phyloP scores from a whole-genome alignment of 2,113 vertebrate genomes.

The Podarcis cretensis region DNA sequence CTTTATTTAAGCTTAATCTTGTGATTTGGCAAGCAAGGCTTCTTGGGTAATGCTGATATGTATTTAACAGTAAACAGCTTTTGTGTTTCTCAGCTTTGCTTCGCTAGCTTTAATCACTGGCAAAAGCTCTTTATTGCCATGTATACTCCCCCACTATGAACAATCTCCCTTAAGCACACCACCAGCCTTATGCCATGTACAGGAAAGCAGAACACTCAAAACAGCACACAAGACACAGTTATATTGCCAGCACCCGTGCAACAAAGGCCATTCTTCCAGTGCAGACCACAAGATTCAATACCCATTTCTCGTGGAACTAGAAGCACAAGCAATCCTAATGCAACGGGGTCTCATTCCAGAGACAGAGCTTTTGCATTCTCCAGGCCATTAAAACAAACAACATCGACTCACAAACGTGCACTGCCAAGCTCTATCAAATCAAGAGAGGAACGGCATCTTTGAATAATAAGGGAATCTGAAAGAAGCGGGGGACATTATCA shows the following conservation, averaged over 20 bases:
- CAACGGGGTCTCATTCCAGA: constrained; percentile 33
- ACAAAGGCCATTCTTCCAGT: constrained; percentile 52
- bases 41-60: background rate
- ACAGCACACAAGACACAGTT: background rate
- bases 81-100: constrained; percentile 57
- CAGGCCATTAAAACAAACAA: constrained; percentile 39
- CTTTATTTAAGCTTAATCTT: constrained; percentile 40
- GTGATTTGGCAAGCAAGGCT: constrained; percentile 47
- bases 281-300: background rate
- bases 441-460: constrained; percentile 11
- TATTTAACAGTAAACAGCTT: constrained; percentile 62
- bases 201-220: constrained; percentile 44
- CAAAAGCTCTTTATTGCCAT: constrained; percentile 64
- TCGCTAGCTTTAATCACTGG: constrained; percentile 62
- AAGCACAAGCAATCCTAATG: constrained; percentile 47
- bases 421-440: constrained; percentile 1
- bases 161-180: constrained; percentile 57
- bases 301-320: constrained; percentile 31
- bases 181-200: constrained; percentile 31
- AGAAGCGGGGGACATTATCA: constrained; percentile 24
- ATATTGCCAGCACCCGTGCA: constrained; percentile 31
- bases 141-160: constrained; percentile 47
- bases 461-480: background rate
- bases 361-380: constrained; percentile 2
- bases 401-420: background rate